phyloP scores from a whole-genome alignment of 2,797 vertebrate genomes.

The Danio aesculapii region DNA sequence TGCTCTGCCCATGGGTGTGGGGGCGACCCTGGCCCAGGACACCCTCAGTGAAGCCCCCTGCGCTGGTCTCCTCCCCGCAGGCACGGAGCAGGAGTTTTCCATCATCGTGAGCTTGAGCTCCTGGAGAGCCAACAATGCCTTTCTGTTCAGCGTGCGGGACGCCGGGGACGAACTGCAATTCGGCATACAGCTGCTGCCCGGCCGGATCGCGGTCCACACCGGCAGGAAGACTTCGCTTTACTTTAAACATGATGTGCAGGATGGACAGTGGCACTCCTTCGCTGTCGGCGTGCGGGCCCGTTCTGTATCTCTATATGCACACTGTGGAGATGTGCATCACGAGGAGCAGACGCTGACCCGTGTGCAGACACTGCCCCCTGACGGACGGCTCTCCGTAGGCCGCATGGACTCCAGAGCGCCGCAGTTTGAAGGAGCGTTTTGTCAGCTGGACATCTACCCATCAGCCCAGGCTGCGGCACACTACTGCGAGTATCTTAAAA shows the following conservation, averaged over 20 bases:
- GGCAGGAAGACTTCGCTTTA: constrained; percentile 85
- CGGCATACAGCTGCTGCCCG: constrained; percentile 91
- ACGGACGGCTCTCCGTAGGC: constrained; percentile 87
- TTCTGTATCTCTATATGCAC: constrained; percentile 84
- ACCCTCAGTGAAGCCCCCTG: constrained; percentile 82
- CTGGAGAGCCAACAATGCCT: constrained; percentile 90
- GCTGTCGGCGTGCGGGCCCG: constrained; percentile 82
- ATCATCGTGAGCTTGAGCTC: constrained; percentile 89
- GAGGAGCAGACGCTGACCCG: constrained; percentile 79
- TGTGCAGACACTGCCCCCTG: constrained; percentile 77
- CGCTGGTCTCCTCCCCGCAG: constrained; percentile 79
- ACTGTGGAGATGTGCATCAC: constrained; percentile 86
- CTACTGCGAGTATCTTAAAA: constrained; percentile 91
- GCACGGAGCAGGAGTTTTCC: constrained; percentile 84
- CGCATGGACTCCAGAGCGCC: constrained; percentile 88
- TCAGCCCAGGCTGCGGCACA: constrained; percentile 86
- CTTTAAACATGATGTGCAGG: constrained; percentile 88
- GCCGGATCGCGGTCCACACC: constrained; percentile 85
- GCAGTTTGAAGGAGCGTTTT: constrained; percentile 88
- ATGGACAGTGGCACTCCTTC: constrained; percentile 88
- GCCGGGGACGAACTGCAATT: constrained; percentile 85
- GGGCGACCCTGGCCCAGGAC: constrained; percentile 81
- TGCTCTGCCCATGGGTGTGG: constrained; percentile 74
- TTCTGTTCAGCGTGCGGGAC: constrained; percentile 92
- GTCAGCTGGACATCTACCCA: constrained; percentile 94